phyloP scores from a whole-genome alignment of 2,113 vertebrate genomes.

The Tamias sibiricus region DNA sequence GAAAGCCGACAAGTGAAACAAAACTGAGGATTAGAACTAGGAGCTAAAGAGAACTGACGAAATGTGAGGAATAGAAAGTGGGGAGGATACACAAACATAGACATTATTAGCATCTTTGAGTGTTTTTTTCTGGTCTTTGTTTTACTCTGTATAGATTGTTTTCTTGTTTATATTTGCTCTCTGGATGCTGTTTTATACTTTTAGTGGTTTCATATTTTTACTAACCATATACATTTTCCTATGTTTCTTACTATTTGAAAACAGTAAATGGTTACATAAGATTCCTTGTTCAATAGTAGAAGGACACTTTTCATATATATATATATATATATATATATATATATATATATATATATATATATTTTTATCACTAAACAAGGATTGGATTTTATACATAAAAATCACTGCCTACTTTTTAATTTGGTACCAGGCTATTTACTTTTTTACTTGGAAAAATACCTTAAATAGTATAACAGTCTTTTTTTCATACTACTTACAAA shows the following conservation, averaged over 20 bases:
- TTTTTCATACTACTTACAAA: not conserved
- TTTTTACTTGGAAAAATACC: not conserved
- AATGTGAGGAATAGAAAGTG: not conserved
- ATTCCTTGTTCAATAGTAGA: not conserved
- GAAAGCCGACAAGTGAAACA: not conserved
- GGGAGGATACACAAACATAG: not conserved
- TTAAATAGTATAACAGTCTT: not conserved
- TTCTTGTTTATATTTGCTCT: not conserved
- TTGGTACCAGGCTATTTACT: not conserved
- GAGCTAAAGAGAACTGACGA: not conserved
- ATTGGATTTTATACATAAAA: not conserved
- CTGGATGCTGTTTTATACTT: too few species aligned
- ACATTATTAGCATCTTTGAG: not conserved
- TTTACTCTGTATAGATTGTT: not conserved
- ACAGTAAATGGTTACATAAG: not conserved
- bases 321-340: too few species aligned
- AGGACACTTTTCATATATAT: not conserved
- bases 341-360: too few species aligned
- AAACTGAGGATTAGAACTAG: not conserved
- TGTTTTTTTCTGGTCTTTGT: not conserved
- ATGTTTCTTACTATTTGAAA: not conserved
- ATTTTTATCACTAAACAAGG: not conserved
- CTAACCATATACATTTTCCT: not conserved
- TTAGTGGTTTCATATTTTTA: not conserved
- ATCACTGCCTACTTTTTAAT: not conserved